Evolutionary conservation across 2,888 invertebrate genomes (phyloP).

Genomic region (Chymomyza procnemis): DNA sequence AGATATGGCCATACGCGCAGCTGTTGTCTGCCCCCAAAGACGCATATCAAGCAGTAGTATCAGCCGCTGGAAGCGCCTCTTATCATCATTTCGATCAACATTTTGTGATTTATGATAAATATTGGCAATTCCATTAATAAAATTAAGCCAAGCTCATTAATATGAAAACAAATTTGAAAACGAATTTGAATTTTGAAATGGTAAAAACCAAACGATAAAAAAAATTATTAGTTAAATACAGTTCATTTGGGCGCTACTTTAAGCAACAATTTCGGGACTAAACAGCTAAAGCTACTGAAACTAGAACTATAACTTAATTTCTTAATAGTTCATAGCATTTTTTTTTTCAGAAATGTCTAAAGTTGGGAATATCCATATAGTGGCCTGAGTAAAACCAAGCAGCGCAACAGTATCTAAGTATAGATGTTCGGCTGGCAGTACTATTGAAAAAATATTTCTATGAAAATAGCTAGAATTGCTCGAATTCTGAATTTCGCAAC

Average conservation of each 20-base stretch:
- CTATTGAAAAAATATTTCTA: too few species aligned
- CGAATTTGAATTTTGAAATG: not conserved
- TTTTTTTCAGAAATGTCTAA: too few species aligned
- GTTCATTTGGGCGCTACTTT: not conserved
- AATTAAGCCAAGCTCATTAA: conserved; percentile 72
- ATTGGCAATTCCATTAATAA: conserved; percentile 73
- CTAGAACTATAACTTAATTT: too few species aligned
- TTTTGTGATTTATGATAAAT: conserved; percentile 73
- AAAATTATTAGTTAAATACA: not conserved
- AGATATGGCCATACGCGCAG: not conserved
- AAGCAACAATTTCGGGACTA: too few species aligned
- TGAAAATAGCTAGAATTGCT: too few species aligned
- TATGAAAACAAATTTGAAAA: conserved; percentile 33
- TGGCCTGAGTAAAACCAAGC: too few species aligned
- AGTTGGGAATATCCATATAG: too few species aligned
- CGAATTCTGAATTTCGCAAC: too few species aligned
- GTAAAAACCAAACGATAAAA: conserved; percentile 28
- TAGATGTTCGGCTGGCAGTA: too few species aligned
- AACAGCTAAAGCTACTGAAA: too few species aligned
- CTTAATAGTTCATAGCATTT: too few species aligned
- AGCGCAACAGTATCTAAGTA: too few species aligned
- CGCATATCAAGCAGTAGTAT: not conserved
- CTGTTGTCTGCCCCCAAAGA: not conserved
- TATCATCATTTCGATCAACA: conserved; percentile 72
- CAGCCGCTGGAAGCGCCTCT: conserved; percentile 32